These are phyloP conservation scores for Oedothorax gibbosus DNA, from an alignment of 1,140 invertebrate species.

Conservation along the genomic window DNA sequence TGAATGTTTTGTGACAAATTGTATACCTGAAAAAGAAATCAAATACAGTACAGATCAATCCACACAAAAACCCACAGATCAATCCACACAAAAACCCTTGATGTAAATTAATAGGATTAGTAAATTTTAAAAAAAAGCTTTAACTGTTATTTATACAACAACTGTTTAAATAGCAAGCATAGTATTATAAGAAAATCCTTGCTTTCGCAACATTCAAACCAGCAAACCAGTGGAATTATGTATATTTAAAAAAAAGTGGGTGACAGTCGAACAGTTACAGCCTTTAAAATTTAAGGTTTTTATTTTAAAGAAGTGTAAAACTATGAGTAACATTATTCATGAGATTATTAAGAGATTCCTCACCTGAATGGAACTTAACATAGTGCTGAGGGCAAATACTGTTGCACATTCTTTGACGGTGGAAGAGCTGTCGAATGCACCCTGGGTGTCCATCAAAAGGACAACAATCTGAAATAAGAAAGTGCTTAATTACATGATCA, in stretches of 20 bases:
- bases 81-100: not conserved
- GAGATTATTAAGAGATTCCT: not conserved
- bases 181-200: no score
- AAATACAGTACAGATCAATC: not conserved
- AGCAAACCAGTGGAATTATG: no score
- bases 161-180: no score
- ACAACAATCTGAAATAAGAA: constrained; percentile 76
- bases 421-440: constrained; percentile 95
- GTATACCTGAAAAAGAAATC: constrained; percentile 69
- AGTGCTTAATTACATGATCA: not conserved
- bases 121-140: no score
- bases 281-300: no score
- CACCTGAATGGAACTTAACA: constrained; percentile 73
- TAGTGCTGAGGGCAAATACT: constrained; percentile 84
- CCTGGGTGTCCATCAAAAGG: constrained; percentile 95
- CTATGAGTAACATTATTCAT: no score
- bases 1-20: constrained; percentile 73
- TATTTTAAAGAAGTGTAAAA: no score
- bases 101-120: not conserved
- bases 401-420: constrained; percentile 97
- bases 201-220: no score
- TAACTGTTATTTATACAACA: no score
- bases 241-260: no score
- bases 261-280: no score
- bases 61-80: not conserved